Evolutionary conservation across 2,888 invertebrate genomes (phyloP), one percentile per base, ranked within the genome.

Genomic region (Teleiodes luculella): DNA sequence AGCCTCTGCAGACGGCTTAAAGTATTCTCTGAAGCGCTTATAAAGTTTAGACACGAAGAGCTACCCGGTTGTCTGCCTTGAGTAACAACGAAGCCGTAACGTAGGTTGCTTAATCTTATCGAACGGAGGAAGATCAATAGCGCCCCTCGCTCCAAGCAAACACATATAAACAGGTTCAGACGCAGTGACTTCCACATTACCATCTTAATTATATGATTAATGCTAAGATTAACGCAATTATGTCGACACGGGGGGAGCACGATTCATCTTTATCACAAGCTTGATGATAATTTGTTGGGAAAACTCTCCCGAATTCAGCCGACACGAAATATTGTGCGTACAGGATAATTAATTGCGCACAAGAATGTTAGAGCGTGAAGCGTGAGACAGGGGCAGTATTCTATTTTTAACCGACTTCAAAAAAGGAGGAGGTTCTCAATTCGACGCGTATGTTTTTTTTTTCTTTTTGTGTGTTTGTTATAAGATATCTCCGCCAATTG

Each of bases 191-290:
- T 59, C 58, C 59, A 51, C 57, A 57, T 60, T 59, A 60, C 54
- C 59, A 57, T 68, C 65, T 65, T 74, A 71, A 75, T 75, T 70
- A 69, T 54, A 65, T 66, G 74, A 76, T 75, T 71, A 69, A 76
- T 77, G 71, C 61, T 57, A 61, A 67, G 72, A 70, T 69, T 73
- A 76, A 74, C 67, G 62, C 68, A 70, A 72, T 76, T 72, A 75
- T 63, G 66, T 58, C 54, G 63, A 56, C 62, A 54, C 48, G 61
- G 64, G 67, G 69, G 68, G 70, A 64, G 64, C 60, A 57, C 65
- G 61, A 66, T 65, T 61, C 63, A 62, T 65, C 59, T 67, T 55
- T 56, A 54, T 61, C 58, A 55, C 54, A 57, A 45, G 58, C 61
- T 62, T 68, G 64, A 64, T 55, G 63, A 68, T 69, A 67, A 68